Evolutionary conservation across 2,113 vertebrate species (phyloP).

Genomic region (Eidolon helvum): DNA sequence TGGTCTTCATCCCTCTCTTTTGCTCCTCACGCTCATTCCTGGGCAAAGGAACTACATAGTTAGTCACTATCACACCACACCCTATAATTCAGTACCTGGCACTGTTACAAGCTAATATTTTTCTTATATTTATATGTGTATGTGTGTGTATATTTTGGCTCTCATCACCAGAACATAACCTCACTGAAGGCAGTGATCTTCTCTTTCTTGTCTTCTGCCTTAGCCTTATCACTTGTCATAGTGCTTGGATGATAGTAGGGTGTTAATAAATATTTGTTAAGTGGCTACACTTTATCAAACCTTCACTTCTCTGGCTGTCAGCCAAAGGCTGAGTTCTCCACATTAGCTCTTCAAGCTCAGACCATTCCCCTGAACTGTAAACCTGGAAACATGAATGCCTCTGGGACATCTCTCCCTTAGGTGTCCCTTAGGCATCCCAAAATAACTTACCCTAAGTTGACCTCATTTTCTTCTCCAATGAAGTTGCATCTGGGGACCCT

Average conservation of each 20-base stretch:
- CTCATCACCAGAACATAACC: not conserved
- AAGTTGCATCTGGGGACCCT: not conserved
- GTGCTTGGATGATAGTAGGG: not conserved
- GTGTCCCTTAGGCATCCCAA: not conserved
- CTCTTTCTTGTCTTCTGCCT: not conserved
- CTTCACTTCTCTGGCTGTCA: not conserved
- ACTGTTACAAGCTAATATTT: not conserved
- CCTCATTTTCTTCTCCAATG: conserved; percentile 14
- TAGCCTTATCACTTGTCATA: not conserved
- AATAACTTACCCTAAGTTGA: conserved; percentile 14
- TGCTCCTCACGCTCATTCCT: not conserved
- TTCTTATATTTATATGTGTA: not conserved
- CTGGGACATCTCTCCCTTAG: not conserved
- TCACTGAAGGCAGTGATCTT: not conserved
- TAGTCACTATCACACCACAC: not conserved
- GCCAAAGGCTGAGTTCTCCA: not conserved
- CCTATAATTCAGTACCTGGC: not conserved
- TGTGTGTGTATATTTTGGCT: not conserved
- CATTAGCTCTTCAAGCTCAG: conserved; percentile 7
- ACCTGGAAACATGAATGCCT: not conserved
- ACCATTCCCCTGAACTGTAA: conserved; percentile 6
- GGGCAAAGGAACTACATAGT: not conserved
- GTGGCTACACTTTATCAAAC: not conserved
- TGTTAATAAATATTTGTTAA: not conserved
- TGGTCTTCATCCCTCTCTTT: not conserved